These are phyloP conservation scores for Plectropomus leopardus DNA, from an alignment of 2,113 vertebrate species.

Conservation along the genomic window DNA sequence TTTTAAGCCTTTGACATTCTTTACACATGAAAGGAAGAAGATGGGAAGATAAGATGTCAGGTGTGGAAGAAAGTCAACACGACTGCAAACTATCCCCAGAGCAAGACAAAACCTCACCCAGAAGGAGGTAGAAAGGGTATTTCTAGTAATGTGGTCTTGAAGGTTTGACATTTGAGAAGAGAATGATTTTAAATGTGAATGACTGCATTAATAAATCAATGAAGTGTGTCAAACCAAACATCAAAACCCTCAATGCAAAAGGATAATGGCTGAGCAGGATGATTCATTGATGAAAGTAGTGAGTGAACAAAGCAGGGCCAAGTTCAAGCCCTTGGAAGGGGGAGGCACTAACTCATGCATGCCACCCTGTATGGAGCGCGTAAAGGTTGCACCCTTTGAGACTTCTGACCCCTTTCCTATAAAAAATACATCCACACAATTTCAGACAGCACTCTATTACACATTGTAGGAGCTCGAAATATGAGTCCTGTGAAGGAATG, in stretches of 20 bases:
- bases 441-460: conserved; percentile 42
- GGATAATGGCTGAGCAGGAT: conserved; percentile 26
- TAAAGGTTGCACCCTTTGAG: conserved; percentile 49
- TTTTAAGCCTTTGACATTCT: conserved; percentile 14
- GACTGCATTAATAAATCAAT: conserved; percentile 59
- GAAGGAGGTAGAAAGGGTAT: background rate
- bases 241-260: conserved; percentile 39
- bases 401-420: conserved; percentile 62
- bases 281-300: conserved; percentile 49
- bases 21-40: conserved; percentile 48
- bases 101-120: conserved; percentile 21
- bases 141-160: conserved; percentile 28
- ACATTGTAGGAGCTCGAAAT: conserved; percentile 64
- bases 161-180: conserved; percentile 52
- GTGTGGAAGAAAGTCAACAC: conserved; percentile 38
- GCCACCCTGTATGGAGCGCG: conserved; percentile 38
- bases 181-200: conserved; percentile 56
- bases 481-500: conserved; percentile 71
- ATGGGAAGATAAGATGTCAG: conserved; percentile 61
- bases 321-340: conserved; percentile 42
- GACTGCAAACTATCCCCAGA: conserved; percentile 29
- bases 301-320: conserved; percentile 26
- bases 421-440: conserved; percentile 59
- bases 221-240: conserved; percentile 40
- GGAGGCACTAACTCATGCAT: conserved; percentile 49